These are phyloP conservation scores for Rhynchopsitta pachyrhyncha DNA, from an alignment of 2,113 vertebrate genomes.

Conservation along the genomic window DNA sequence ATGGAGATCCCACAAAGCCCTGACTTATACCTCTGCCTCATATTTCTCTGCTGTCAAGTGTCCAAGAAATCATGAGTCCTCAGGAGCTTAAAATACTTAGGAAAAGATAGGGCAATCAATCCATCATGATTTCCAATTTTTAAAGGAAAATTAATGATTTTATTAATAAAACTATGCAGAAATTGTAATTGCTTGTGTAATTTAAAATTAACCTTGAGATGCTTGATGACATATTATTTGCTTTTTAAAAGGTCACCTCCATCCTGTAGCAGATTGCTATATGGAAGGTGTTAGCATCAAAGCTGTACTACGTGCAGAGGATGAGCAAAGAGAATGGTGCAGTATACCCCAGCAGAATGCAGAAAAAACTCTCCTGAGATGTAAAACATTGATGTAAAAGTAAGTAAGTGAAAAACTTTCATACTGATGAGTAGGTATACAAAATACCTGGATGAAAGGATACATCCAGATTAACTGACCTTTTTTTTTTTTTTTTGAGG, in stretches of 20 bases:
- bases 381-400: background rate
- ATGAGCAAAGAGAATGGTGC: background rate
- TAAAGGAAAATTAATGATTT: background rate
- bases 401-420: background rate
- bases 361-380: background rate
- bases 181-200: background rate
- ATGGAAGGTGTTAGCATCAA: background rate
- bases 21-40: accelerated
- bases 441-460: background rate
- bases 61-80: background rate
- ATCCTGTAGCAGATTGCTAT: background rate
- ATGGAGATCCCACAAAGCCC: background rate
- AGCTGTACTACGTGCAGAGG: accelerated
- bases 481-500: background rate
- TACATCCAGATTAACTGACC: background rate
- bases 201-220: background rate
- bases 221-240: background rate
- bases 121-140: background rate
- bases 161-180: background rate
- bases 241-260: background rate
- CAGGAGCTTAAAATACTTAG: background rate
- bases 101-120: background rate
- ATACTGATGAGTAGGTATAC: background rate
- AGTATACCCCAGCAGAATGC: background rate
- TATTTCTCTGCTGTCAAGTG: background rate